Conservation (phyloP, 2,113 vertebrate species). For the Indicator maculatus region DNA sequence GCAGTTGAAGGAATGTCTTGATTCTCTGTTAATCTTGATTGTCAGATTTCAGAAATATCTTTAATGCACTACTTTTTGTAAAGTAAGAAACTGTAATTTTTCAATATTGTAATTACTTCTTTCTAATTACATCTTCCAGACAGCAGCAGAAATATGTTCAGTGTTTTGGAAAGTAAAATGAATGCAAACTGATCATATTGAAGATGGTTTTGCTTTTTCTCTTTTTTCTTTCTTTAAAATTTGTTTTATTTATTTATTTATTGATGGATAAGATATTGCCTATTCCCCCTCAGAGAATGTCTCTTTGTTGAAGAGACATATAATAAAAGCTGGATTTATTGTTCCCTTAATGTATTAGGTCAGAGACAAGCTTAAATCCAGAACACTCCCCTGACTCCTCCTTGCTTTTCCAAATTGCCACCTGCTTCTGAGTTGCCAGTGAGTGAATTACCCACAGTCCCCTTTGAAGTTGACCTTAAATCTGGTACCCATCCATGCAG, state of each 20-base stretch:
- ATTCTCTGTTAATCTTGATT: not conserved
- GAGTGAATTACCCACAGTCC: fast-evolving
- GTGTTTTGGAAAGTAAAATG: not conserved
- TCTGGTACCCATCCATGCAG: fast-evolving
- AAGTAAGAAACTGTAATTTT: not conserved
- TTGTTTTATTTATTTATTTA: not conserved
- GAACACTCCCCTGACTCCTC: not conserved
- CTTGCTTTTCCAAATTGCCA: not conserved
- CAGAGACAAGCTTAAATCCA: not conserved
- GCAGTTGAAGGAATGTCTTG: not conserved
- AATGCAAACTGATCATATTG: not conserved
- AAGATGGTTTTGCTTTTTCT: not conserved
- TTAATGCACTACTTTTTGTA: not conserved
- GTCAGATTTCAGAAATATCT: not conserved
- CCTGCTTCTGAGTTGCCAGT: not conserved
- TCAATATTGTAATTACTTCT: not conserved
- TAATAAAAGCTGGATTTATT: not conserved
- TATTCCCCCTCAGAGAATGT: not conserved
- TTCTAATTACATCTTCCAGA: not conserved
- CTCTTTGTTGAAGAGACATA: not conserved
- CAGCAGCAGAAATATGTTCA: not conserved
- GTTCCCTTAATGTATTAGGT: not conserved
- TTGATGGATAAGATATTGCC: not conserved
- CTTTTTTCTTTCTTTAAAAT: too few relatives aligned
- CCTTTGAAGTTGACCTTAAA: not conserved